phyloP scores from a whole-genome alignment of 1,140 invertebrate species.

The Lepidurus packardi region DNA sequence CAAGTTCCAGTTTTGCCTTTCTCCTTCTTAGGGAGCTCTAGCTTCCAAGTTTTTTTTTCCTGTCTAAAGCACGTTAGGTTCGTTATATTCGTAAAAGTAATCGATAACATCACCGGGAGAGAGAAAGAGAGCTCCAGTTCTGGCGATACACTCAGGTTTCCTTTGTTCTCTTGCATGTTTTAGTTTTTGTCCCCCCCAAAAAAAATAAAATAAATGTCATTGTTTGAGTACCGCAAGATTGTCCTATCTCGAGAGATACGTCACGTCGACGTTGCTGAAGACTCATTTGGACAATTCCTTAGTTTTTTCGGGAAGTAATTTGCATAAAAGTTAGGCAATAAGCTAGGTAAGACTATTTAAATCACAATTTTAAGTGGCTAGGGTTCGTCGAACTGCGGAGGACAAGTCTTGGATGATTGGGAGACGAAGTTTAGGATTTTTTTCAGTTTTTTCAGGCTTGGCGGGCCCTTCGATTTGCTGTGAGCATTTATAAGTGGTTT shows the following conservation, averaged over 20 bases:
- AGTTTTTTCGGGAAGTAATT: too few species aligned
- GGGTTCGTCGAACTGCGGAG: too few species aligned
- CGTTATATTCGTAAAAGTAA: neutral
- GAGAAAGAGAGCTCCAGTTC: neutral
- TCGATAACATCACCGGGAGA: neutral
- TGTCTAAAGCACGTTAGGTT: neutral
- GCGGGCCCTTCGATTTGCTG: too few species aligned
- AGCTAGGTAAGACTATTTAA: too few species aligned
- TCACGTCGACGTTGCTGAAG: too few species aligned
- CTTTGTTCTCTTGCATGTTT: slow-evolving; percentile 2
- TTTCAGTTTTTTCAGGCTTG: too few species aligned
- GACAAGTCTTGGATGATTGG: too few species aligned
- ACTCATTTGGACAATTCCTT: too few species aligned
- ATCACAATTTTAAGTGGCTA: too few species aligned
- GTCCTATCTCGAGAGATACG: neutral
- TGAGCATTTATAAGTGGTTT: too few species aligned
- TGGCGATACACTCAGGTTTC: neutral
- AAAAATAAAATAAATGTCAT: neutral
- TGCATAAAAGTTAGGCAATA: too few species aligned
- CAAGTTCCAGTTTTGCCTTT: neutral
- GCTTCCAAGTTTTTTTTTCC: neutral
- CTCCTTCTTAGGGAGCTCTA: neutral
- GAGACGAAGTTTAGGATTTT: too few species aligned
- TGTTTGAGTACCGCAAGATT: neutral
- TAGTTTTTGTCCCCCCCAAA: neutral